A percentile compares a stretch with the other conserved stretches of the same genome.
phyloP scores from a whole-genome alignment of 1,140 invertebrate species.

The Drosophila sechellia region DNA sequence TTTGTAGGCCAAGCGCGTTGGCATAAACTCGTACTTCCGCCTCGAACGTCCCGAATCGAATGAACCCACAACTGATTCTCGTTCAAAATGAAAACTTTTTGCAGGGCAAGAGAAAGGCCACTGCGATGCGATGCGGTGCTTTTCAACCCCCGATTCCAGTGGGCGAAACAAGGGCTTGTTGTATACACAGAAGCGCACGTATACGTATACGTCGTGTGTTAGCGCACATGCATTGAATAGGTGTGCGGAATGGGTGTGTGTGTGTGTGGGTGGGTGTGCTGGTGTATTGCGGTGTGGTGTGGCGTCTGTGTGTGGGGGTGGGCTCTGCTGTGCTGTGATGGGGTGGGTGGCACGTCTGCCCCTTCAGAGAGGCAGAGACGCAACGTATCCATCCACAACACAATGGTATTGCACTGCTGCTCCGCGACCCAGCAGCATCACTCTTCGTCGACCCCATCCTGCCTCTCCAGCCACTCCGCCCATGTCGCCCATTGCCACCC shows the following conservation, averaged over 20 bases:
- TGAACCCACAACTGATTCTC: conserved; percentile 79
- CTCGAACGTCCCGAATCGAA: conserved; percentile 82
- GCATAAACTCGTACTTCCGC: conserved; percentile 75
- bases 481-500: background rate
- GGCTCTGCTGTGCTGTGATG: background rate
- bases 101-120: conserved; percentile 50
- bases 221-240: conserved; percentile 7
- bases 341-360: background rate
- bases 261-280: conserved; percentile 9
- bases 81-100: conserved; percentile 84
- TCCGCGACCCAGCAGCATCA: conserved; percentile 26
- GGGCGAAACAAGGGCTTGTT: conserved; percentile 40
- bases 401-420: conserved; percentile 35
- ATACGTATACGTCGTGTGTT: conserved; percentile 5
- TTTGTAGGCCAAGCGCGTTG: conserved; percentile 33
- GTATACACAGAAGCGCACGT: conserved; percentile 10
- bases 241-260: conserved; percentile 22
- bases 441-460: conserved; percentile 8
- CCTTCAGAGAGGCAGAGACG: conserved; percentile 4
- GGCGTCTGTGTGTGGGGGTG: background rate
- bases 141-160: conserved; percentile 72
- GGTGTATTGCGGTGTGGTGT: too few species aligned
- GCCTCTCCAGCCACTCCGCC: background rate
- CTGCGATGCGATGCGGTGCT: conserved; percentile 26
- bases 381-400: conserved; percentile 42